A percentile compares a stretch with the other conserved stretches of the same genome.
Evolutionary conservation across 1,140 invertebrate genomes (phyloP).

Genomic region (Bradysia coprophila): DNA sequence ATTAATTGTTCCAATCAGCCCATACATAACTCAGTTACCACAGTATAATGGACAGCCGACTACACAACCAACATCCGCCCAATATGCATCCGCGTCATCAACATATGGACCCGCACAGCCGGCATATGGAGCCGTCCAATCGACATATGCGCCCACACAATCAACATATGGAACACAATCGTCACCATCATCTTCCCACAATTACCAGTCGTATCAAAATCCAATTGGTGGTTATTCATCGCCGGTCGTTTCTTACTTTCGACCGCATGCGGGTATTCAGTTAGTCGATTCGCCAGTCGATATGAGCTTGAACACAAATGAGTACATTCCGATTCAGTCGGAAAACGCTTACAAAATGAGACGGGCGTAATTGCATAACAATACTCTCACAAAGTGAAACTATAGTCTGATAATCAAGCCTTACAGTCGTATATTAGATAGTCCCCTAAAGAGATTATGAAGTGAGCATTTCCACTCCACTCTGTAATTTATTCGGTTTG

Average conservation of each 20-base stretch:
- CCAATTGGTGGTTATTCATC: neutral
- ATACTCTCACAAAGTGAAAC: no score
- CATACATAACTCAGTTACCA: constrained; percentile 6
- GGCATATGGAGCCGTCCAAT: neutral
- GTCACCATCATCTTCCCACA: neutral
- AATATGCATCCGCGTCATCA: neutral
- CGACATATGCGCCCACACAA: neutral
- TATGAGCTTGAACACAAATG: neutral
- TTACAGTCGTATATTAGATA: no score
- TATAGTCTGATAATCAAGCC: no score
- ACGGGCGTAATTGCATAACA: no score
- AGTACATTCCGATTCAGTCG: neutral
- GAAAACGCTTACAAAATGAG: neutral
- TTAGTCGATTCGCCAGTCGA: neutral
- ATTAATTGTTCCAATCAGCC: constrained; percentile 20
- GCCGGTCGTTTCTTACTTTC: neutral
- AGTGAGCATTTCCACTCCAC: no score
- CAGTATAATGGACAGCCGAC: neutral
- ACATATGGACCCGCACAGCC: neutral
- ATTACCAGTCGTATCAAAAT: neutral
- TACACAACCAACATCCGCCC: neutral
- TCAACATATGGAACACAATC: neutral
- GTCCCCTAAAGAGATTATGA: no score
- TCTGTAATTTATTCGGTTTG: no score
- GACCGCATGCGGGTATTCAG: neutral